phyloP scores from a whole-genome alignment of 2,888 invertebrate genomes.

The Dioctria rufipes region DNA sequence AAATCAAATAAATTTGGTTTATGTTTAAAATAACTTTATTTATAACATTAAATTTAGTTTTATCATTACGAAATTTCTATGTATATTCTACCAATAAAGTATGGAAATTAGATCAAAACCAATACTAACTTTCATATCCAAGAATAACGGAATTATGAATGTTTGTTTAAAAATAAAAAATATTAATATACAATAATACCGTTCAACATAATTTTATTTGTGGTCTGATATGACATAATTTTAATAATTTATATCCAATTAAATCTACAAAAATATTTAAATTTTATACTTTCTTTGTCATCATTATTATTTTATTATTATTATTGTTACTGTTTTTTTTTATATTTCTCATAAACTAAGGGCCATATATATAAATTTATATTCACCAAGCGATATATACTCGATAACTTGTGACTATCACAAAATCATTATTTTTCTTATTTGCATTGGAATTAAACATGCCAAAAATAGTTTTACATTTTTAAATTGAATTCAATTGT shows the following conservation, averaged over 20 bases:
- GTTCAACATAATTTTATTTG: neutral
- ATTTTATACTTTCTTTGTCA: neutral
- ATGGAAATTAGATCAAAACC: conserved; percentile 13
- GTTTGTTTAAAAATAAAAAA: neutral
- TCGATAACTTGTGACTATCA: neutral
- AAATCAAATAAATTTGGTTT: no score
- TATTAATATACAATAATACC: conserved; percentile 2
- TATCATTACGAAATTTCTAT: conserved; percentile 19
- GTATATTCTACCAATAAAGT: conserved; percentile 2
- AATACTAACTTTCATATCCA: neutral
- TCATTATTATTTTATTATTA: neutral
- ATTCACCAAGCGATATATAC: neutral
- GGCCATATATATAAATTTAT: neutral
- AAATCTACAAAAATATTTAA: conserved; percentile 40
- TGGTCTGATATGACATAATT: conserved; percentile 14
- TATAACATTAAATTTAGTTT: conserved; percentile 21
- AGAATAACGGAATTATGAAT: neutral
- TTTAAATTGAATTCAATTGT: neutral
- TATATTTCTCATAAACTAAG: neutral
- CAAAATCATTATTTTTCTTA: neutral
- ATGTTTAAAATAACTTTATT: conserved; percentile 45
- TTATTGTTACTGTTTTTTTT: neutral
- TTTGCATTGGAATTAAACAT: neutral
- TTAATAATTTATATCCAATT: conserved; percentile 5
- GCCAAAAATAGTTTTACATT: neutral